phyloP scores from a whole-genome alignment of 2,888 invertebrate genomes.

The Cecidostiba fungosa region DNA sequence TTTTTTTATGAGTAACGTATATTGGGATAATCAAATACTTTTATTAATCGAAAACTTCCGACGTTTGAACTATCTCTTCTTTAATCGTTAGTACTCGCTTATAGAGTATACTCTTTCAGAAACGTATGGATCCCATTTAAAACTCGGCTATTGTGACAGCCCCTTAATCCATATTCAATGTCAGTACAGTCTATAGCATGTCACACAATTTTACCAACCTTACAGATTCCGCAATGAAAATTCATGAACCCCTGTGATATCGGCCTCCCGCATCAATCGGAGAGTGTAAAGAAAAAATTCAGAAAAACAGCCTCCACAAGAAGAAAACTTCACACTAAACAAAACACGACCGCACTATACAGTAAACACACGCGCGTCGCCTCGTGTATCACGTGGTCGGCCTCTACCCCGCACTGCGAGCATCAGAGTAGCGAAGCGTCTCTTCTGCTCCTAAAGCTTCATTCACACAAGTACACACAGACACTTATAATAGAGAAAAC shows the following conservation, averaged over 20 bases:
- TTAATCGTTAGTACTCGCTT: no score
- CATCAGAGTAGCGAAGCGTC: not conserved
- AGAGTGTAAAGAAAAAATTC: not conserved
- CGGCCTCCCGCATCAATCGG: not conserved
- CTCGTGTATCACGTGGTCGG: constrained; percentile 32
- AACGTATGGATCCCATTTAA: not conserved
- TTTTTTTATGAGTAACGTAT: not conserved
- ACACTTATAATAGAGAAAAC: not conserved
- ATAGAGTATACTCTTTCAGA: not conserved
- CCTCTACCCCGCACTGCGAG: not conserved
- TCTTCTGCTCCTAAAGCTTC: constrained; percentile 31
- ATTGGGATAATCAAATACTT: no score
- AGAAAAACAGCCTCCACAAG: not conserved
- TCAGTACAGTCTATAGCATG: not conserved
- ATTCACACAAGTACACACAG: not conserved
- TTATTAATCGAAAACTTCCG: constrained; percentile 11
- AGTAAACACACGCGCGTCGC: not conserved
- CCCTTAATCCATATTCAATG: not conserved
- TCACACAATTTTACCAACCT: constrained; percentile 24
- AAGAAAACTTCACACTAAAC: not conserved
- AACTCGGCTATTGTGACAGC: not conserved
- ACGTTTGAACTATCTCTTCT: no score
- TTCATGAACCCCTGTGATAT: not conserved
- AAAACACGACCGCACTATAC: not conserved
- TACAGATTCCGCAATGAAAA: not conserved